A percentile compares a stretch with the other conserved stretches of the same genome.
These are phyloP conservation scores for Clarias pachynema DNA, from an alignment of 2,797 vertebrate genomes.

Conservation along the genomic window DNA sequence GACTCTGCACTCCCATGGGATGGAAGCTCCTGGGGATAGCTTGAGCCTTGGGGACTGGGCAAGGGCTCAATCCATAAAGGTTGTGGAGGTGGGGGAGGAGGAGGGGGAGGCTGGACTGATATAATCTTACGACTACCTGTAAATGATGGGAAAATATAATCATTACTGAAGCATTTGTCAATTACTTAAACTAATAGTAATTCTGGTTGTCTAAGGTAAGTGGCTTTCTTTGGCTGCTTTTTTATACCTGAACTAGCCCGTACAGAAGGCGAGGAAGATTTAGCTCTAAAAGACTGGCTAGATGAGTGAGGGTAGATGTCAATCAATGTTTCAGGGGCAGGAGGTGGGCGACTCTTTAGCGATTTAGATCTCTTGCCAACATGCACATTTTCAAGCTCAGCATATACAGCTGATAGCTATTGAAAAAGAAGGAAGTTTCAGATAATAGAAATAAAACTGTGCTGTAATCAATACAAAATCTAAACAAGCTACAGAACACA, in stretches of 20 bases:
- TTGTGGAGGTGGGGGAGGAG: conserved; percentile 52
- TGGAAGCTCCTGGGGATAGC: conserved; percentile 79
- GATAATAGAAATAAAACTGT: neutral
- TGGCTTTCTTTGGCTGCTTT: neutral
- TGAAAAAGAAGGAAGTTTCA: neutral
- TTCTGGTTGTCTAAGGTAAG: neutral
- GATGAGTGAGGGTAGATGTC: conserved; percentile 66
- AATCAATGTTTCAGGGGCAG: conserved; percentile 76
- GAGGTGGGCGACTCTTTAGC: conserved; percentile 80
- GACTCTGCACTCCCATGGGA: conserved; percentile 91
- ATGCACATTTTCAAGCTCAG: conserved; percentile 92
- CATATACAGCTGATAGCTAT: conserved; percentile 93
- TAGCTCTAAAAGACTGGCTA: conserved; percentile 68
- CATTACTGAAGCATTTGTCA: neutral
- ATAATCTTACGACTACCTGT: conserved; percentile 50
- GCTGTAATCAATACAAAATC: neutral
- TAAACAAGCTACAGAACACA: neutral
- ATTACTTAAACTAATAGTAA: neutral
- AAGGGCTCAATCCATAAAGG: conserved; percentile 77
- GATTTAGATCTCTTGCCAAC: conserved; percentile 83
- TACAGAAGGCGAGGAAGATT: conserved; percentile 68
- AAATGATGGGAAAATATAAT: neutral
- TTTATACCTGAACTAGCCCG: conserved; percentile 73
- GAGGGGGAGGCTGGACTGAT: conserved; percentile 42
- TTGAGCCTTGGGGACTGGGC: conserved; percentile 80